Conservation (phyloP, 2,113 vertebrate species). For the Cardinalis cardinalis region DNA sequence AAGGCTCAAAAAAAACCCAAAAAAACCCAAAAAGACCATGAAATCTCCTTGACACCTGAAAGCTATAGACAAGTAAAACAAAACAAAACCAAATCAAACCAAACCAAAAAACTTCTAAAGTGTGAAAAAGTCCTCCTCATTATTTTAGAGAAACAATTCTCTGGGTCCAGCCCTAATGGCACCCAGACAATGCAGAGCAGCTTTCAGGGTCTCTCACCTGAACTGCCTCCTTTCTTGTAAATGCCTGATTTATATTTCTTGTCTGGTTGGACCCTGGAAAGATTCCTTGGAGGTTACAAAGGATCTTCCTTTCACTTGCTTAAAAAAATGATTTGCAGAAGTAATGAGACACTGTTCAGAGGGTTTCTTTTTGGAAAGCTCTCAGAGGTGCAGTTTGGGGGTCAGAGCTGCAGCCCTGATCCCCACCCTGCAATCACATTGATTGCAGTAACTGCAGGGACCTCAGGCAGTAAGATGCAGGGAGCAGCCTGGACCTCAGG, state of each 20-base stretch:
- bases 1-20: background rate
- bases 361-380: background rate
- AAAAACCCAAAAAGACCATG: background rate
- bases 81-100: background rate
- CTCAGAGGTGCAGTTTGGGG: background rate
- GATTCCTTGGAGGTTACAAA: slow-evolving; percentile 2
- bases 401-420: background rate
- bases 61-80: background rate
- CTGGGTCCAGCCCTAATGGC: background rate
- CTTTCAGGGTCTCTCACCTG: background rate
- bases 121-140: slow-evolving; percentile 7
- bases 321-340: background rate
- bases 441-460: background rate
- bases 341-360: background rate
- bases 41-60: slow-evolving; percentile 14
- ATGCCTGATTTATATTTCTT: slow-evolving; percentile 2
- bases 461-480: background rate
- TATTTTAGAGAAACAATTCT: background rate
- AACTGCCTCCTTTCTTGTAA: background rate
- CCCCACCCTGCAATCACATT: background rate
- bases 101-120: background rate
- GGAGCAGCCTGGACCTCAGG: background rate
- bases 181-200: background rate
- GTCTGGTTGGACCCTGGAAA: background rate
- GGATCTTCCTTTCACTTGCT: background rate